phyloP scores from a whole-genome alignment of 2,113 vertebrate species.

The Rhinopomastus cyanomelas region DNA sequence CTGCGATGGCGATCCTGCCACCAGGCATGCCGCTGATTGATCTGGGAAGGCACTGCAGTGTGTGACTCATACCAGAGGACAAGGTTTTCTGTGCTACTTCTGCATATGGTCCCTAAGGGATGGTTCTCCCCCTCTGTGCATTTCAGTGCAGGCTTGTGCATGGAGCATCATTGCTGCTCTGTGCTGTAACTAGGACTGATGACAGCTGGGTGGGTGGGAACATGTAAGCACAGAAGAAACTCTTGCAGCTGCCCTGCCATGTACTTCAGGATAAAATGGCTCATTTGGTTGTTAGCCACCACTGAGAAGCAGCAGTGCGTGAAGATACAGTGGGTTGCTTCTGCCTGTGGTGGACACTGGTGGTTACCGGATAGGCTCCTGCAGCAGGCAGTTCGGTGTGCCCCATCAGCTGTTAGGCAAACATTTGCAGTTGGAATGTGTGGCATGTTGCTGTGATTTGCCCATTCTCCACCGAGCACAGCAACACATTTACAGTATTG shows the following conservation, averaged over 20 bases:
- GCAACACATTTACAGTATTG: background rate
- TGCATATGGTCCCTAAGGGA: background rate
- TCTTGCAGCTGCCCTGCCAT: background rate
- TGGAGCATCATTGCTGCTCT: background rate
- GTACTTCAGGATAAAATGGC: background rate
- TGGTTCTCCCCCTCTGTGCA: background rate
- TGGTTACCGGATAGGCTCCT: background rate
- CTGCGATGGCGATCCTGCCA: rapidly evolving
- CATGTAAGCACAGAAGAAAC: background rate
- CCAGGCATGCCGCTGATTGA: background rate
- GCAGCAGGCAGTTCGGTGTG: background rate
- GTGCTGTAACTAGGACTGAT: background rate
- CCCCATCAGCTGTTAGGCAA: background rate
- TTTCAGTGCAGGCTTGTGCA: background rate
- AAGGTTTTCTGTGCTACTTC: background rate
- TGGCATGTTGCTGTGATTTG: background rate
- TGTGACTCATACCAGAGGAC: background rate
- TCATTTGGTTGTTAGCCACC: rapidly evolving
- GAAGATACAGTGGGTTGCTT: background rate
- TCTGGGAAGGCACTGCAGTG: background rate
- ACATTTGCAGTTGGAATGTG: constrained; percentile 19
- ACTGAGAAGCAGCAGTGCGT: rapidly evolving
- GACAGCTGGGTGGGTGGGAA: background rate
- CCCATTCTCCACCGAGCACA: background rate
- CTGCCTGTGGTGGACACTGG: background rate